Evolutionary conservation across 2,113 vertebrate genomes (phyloP).

Genomic region (Vimba vimba): DNA sequence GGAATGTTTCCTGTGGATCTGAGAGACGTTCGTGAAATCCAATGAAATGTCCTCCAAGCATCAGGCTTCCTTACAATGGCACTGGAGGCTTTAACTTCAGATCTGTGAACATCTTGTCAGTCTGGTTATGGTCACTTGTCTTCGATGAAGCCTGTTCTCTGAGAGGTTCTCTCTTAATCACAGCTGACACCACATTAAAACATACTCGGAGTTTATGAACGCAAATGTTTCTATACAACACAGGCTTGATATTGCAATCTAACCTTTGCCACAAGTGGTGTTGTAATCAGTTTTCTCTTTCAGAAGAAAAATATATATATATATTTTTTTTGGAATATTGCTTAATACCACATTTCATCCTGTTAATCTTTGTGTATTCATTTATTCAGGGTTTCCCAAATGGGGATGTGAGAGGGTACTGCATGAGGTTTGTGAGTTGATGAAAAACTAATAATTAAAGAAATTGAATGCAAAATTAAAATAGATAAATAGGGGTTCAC

Average conservation of each 20-base stretch:
- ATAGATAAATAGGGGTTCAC: too few relatives aligned
- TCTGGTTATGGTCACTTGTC: constrained; percentile 50
- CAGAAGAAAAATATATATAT: background rate
- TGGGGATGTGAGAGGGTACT: too few relatives aligned
- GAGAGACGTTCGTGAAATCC: background rate
- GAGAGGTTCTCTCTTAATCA: constrained; percentile 68
- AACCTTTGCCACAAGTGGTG: background rate
- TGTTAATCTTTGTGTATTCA: background rate
- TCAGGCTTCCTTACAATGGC: constrained; percentile 5
- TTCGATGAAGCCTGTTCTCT: constrained; percentile 67
- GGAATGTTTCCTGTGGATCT: background rate
- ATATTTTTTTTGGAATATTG: too few relatives aligned
- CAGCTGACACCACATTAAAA: constrained; percentile 62
- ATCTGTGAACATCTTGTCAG: constrained; percentile 67
- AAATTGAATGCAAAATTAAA: too few relatives aligned
- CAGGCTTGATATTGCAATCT: background rate
- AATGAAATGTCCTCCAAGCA: constrained; percentile 13
- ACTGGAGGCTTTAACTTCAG: constrained; percentile 5
- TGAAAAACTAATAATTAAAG: too few relatives aligned
- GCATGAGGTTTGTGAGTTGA: too few relatives aligned
- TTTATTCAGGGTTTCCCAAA: background rate
- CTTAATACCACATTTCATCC: background rate
- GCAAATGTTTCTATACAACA: background rate
- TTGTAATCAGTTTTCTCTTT: background rate
- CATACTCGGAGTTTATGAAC: background rate